Evolutionary conservation across 2,888 invertebrate species (phyloP), one percentile per base, ranked within the genome.

Genomic region (Oithona nana): DNA sequence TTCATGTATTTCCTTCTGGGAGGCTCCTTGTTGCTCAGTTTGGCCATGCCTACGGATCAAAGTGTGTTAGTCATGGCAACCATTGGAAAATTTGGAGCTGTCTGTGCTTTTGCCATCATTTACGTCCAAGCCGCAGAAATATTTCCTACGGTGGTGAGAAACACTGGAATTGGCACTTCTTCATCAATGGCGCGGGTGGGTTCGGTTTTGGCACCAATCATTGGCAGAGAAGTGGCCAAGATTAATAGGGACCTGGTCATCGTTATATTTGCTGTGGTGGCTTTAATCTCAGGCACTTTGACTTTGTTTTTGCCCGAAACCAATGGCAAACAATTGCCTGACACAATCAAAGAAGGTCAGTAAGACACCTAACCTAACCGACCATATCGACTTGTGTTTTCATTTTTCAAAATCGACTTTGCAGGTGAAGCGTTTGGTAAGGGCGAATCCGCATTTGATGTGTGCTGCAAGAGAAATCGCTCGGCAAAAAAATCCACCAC

Each of bases 321-420:
- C 0, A 73, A 89, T 30, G 85, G 89, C 71, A 80, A 84, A 68
- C 80, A 83, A 1, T 72, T 90, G 66, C 88, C 89, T 0, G 87
- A 89, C 73, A 88, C 88, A 0, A 79, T 88, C 6, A 87, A 86
- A 71, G 89, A 90, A 71, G 88, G 88, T n/a, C n/a, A n/a, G n/a
- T n/a, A n/a, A n/a, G n/a, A n/a, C n/a, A n/a, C n/a, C n/a, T n/a
- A n/a, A n/a, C n/a, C n/a, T n/a, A n/a, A n/a, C n/a, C n/a, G n/a
- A n/a, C n/a, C n/a, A n/a, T n/a, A n/a, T n/a, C n/a, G n/a, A n/a
- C n/a, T n/a, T n/a, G n/a, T n/a, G n/a, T 39, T 39, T 39, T 39
- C 39, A 39, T 39, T 11, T 39, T 16, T 39, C 16, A 16, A 39
- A n/a, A n/a, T n/a, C n/a, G n/a, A n/a, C n/a, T n/a, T n/a, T 39